Conservation (phyloP, 2,113 vertebrate genomes). For the Pandion haliaetus region DNA sequence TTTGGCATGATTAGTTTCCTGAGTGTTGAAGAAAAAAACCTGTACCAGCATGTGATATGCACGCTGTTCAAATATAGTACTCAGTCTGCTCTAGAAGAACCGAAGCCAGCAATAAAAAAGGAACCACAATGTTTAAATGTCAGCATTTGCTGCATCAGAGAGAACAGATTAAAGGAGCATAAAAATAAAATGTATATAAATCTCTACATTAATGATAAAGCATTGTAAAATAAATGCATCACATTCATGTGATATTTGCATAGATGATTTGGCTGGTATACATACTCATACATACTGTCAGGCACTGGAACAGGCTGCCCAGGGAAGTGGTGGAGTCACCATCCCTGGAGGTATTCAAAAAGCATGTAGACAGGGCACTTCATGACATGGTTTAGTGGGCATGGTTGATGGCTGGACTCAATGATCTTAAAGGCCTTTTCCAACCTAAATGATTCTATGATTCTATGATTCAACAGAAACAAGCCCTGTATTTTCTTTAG, state of each 20-base stretch:
- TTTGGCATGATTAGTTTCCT: background rate
- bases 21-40: background rate
- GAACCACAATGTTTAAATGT: conserved; percentile 33
- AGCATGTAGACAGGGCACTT: too few species aligned
- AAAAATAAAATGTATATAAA: background rate
- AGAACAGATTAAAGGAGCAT: background rate
- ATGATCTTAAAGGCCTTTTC: too few species aligned
- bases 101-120: conserved; percentile 29
- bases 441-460: too few species aligned
- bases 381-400: too few species aligned
- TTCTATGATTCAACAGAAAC: background rate
- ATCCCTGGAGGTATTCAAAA: too few species aligned
- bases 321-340: too few species aligned
- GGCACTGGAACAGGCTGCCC: too few species aligned
- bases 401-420: too few species aligned
- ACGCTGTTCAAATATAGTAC: conserved; percentile 21
- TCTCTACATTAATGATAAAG: conserved; percentile 1
- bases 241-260: background rate
- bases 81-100: background rate
- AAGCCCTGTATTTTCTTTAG: background rate
- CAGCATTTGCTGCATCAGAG: conserved; percentile 21
- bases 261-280: background rate
- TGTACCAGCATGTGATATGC: conserved; percentile 12
- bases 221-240: background rate
- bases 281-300: too few species aligned